A percentile compares a stretch with the other conserved stretches of the same genome.
phyloP scores from a whole-genome alignment of 2,113 vertebrate genomes.

The Montifringilla adamsi region DNA sequence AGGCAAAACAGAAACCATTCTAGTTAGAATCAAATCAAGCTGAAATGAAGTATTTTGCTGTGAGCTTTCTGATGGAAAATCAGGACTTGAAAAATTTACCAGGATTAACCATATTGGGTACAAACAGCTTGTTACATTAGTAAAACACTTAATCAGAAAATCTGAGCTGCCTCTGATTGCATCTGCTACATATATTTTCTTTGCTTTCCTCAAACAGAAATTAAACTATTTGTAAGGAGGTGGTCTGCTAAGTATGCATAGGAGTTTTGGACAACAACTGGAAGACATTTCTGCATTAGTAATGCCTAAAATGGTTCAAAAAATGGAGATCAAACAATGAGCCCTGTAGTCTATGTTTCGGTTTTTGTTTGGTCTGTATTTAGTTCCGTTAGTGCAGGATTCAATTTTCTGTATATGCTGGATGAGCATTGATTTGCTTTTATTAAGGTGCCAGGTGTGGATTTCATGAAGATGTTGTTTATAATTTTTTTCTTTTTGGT shows the following conservation, averaged over 20 bases:
- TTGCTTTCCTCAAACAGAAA: not conserved
- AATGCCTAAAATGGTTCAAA: not conserved
- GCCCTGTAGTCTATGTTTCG: not conserved
- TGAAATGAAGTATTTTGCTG: not conserved
- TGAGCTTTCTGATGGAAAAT: not conserved
- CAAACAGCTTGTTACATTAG: not conserved
- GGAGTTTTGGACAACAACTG: not conserved
- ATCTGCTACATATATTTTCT: not conserved
- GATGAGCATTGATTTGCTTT: not conserved
- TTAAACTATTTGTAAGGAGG: not conserved
- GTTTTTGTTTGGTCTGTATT: not conserved
- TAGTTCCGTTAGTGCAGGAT: not conserved
- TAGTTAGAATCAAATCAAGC: not conserved
- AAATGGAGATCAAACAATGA: not conserved
- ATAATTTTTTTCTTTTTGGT: not conserved
- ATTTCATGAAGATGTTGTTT: not conserved
- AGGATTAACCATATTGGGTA: not conserved
- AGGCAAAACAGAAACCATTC: not conserved
- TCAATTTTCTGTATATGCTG: not conserved
- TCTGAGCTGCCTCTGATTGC: not conserved
- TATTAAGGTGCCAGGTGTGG: not conserved
- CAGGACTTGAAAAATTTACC: not conserved
- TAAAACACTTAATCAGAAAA: not conserved
- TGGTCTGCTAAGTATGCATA: not conserved
- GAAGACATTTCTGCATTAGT: not conserved